These are phyloP conservation scores for Spinus pinus DNA, from an alignment of 2,797 vertebrate species.

Conservation along the genomic window DNA sequence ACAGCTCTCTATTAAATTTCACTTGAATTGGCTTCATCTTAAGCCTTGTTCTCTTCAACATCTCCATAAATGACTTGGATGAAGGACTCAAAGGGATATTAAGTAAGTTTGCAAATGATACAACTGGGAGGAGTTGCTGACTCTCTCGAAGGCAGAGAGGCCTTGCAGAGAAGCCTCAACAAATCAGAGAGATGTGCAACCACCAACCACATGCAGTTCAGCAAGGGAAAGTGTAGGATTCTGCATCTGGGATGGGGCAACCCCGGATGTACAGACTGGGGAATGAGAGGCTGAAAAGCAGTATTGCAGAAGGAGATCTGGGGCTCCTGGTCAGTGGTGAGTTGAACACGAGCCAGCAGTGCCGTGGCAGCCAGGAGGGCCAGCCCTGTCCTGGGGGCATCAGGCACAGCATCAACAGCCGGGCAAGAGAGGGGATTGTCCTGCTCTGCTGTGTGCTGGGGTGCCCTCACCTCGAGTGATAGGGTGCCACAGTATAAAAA, in stretches of 20 bases:
- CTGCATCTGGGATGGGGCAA: background rate
- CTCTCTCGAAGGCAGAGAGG: rapidly evolving
- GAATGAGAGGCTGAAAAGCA: background rate
- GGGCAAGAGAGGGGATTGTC: background rate
- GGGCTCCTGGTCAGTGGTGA: too few relatives aligned
- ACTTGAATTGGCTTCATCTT: background rate
- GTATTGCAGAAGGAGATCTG: rapidly evolving
- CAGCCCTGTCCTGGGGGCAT: background rate
- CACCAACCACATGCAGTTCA: background rate
- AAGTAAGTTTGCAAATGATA: background rate
- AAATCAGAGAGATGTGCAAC: background rate
- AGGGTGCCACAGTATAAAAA: background rate
- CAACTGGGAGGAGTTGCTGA: background rate
- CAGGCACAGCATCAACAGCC: rapidly evolving
- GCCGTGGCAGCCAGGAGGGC: background rate
- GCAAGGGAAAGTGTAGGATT: rapidly evolving
- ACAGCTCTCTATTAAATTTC: background rate
- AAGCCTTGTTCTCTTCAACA: background rate
- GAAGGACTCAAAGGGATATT: background rate
- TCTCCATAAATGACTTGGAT: background rate
- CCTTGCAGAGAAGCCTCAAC: background rate
- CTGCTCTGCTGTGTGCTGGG: rapidly evolving
- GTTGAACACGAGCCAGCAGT: background rate
- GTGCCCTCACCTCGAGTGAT: rapidly evolving
- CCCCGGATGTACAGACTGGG: too few relatives aligned